A percentile compares a stretch with the other conserved stretches of the same genome.
These are phyloP conservation scores for Lysandra bellargus DNA, from an alignment of 2,888 invertebrate species.

Conservation along the genomic window DNA sequence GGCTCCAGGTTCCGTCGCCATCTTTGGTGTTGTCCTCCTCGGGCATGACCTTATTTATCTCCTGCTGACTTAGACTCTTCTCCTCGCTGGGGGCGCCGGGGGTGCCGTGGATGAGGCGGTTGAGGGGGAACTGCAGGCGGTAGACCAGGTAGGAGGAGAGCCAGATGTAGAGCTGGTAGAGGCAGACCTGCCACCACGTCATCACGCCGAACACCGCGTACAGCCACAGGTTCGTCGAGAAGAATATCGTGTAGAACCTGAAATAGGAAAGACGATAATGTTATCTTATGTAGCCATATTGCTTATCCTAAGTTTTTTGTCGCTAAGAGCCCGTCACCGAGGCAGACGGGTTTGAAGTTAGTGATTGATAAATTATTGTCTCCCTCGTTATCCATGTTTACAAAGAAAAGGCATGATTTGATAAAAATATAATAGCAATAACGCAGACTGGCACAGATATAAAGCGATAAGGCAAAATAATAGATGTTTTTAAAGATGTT, in stretches of 20 bases:
- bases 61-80: slow-evolving; percentile 4
- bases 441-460: no score
- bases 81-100: background rate
- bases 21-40: slow-evolving; percentile 6
- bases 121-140: slow-evolving; percentile 63
- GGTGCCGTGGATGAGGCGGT: slow-evolving; percentile 42
- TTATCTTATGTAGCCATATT: no score
- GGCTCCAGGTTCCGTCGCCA: slow-evolving; percentile 47
- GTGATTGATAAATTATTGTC: no score
- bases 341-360: no score
- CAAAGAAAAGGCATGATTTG: no score
- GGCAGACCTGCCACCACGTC: slow-evolving; percentile 74
- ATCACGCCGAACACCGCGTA: slow-evolving; percentile 76
- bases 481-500: no score
- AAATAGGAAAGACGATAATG: slow-evolving; percentile 8
- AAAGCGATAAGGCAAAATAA: no score
- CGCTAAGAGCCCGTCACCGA: no score
- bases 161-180: slow-evolving; percentile 66
- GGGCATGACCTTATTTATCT: background rate
- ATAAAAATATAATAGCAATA: no score
- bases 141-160: slow-evolving; percentile 60
- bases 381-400: no score
- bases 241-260: slow-evolving; percentile 71
- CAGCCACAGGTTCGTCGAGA: slow-evolving; percentile 70
- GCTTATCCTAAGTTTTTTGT: no score